phyloP scores from a whole-genome alignment of 2,888 invertebrate genomes.

The Adelphocoris suturalis region DNA sequence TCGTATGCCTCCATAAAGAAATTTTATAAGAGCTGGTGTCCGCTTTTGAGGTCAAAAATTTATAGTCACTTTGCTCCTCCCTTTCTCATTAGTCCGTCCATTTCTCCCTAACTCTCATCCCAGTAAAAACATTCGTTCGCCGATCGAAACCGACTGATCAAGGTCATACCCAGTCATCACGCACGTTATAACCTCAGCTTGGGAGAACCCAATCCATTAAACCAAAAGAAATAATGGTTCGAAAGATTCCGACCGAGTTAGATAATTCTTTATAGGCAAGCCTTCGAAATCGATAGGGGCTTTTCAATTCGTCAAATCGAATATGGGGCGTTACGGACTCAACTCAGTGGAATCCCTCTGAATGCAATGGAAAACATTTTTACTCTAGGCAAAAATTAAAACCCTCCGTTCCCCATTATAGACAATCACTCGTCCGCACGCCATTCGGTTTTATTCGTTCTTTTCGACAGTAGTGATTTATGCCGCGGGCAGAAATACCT shows the following conservation, averaged over 20 bases:
- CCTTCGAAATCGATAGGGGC: constrained; percentile 10
- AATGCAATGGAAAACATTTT: constrained; percentile 23
- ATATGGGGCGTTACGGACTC: background rate
- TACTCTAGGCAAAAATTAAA: background rate
- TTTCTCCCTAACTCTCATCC: background rate
- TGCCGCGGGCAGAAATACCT: background rate
- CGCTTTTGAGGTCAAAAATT: too few species aligned
- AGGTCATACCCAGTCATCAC: constrained; percentile 10
- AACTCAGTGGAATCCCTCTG: background rate
- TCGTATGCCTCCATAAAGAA: too few species aligned
- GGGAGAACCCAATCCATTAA: constrained; percentile 26
- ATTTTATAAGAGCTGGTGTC: too few species aligned
- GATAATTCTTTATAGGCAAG: constrained; percentile 12
- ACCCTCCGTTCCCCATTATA: background rate
- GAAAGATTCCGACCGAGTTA: constrained; percentile 27
- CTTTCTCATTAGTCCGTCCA: too few species aligned
- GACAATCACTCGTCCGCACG: background rate
- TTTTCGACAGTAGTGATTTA: background rate
- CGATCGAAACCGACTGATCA: background rate
- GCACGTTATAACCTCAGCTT: constrained; percentile 2
- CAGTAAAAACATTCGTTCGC: background rate
- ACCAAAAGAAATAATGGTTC: constrained; percentile 4
- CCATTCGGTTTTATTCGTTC: background rate
- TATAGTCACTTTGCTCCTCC: too few species aligned
- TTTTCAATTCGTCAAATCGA: constrained; percentile 27